Conservation (phyloP, 2,797 vertebrate genomes). For the Phataginus tetradactyla region DNA sequence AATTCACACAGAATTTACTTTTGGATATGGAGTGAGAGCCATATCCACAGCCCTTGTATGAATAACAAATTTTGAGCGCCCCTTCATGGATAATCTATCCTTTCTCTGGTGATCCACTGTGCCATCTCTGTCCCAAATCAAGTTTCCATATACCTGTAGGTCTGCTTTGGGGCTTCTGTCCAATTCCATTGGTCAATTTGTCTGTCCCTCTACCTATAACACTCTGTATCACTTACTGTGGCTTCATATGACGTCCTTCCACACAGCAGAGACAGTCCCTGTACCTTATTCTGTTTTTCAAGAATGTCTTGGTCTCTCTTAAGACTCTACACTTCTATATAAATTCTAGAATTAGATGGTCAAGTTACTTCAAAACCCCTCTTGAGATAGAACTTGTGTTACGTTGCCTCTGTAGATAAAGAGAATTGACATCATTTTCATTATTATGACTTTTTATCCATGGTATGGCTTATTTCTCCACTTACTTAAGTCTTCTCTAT, state of each 20-base stretch:
- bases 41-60: neutral
- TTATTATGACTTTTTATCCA: constrained; percentile 25
- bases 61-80: neutral
- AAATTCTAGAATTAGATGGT: constrained; percentile 23
- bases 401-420: neutral
- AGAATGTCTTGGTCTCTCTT: neutral
- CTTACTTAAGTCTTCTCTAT: neutral
- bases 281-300: neutral
- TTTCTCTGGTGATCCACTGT: neutral
- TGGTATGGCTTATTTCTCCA: neutral
- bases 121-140: neutral
- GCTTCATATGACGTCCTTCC: neutral
- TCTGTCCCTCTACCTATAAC: neutral
- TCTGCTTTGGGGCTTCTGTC: neutral
- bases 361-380: neutral
- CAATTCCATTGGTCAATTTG: neutral
- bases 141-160: neutral
- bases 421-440: neutral
- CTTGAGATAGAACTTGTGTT: neutral
- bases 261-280: neutral
- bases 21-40: neutral
- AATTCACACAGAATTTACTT: constrained; percentile 36
- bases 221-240: neutral
- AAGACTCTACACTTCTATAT: neutral
- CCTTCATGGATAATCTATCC: neutral